Conservation (phyloP, 2,888 invertebrate species). For the Pandemis corylana region DNA sequence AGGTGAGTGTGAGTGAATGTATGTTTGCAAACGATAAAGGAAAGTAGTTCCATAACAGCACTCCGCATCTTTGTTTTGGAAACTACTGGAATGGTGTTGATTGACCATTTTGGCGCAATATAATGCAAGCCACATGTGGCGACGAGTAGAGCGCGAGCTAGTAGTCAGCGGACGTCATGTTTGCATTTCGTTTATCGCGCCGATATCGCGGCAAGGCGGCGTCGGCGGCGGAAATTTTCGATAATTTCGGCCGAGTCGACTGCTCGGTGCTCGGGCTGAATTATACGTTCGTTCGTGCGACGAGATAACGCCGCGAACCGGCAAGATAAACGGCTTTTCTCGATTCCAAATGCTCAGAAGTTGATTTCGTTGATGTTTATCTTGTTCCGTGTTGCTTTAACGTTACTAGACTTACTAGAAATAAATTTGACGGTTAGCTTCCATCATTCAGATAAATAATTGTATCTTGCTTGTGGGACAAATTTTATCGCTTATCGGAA, state of each 20-base stretch:
- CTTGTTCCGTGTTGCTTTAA: constrained; percentile 30
- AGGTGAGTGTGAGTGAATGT: not conserved
- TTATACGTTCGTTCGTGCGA: constrained; percentile 46
- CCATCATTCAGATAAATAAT: constrained; percentile 9
- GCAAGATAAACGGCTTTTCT: constrained; percentile 53
- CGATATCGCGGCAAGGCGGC: constrained; percentile 54
- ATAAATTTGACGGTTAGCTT: constrained; percentile 9
- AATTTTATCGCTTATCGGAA: too few relatives aligned
- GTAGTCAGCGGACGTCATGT: constrained; percentile 55
- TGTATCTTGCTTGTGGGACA: not conserved
- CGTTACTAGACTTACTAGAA: constrained; percentile 7
- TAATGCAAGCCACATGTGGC: constrained; percentile 34
- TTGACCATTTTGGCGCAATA: constrained; percentile 32
- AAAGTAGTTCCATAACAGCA: constrained; percentile 25
- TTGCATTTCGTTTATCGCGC: constrained; percentile 69
- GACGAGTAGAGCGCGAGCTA: constrained; percentile 29
- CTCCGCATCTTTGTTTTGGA: constrained; percentile 32
- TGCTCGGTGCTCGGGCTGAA: constrained; percentile 50
- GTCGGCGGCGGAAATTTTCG: constrained; percentile 64
- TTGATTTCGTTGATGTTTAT: constrained; percentile 40
- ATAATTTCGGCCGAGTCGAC: constrained; percentile 60
- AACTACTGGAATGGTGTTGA: constrained; percentile 35
- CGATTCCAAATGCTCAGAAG: constrained; percentile 36
- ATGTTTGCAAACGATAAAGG: constrained; percentile 21
- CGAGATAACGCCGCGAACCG: constrained; percentile 52